Conservation (phyloP, 2,113 vertebrate genomes). For the Cryptomyrus ogoouensis region DNA sequence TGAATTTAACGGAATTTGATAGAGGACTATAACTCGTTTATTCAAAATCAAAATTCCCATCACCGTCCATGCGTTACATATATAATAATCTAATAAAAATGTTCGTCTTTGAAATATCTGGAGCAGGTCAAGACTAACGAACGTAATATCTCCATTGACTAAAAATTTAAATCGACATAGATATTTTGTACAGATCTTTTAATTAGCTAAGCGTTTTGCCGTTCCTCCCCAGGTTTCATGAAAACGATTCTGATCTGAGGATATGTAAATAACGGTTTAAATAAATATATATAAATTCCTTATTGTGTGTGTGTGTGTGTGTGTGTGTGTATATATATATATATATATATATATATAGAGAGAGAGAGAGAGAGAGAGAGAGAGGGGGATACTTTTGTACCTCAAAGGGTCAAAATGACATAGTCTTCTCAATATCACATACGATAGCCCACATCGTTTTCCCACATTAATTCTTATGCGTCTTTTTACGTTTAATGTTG, state of each 20-base stretch:
- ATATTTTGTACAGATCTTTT: not conserved
- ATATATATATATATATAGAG: no score
- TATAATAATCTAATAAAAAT: not conserved
- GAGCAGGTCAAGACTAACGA: not conserved
- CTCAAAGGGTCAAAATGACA: not conserved
- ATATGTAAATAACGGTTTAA: not conserved
- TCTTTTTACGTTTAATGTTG: no score
- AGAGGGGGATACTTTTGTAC: not conserved
- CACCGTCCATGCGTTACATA: not conserved
- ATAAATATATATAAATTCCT: not conserved
- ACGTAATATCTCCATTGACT: not conserved
- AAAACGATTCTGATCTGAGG: not conserved
- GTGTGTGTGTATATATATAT: no score
- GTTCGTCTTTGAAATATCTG: not conserved
- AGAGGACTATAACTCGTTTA: not conserved
- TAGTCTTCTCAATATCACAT: not conserved
- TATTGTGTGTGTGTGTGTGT: no score
- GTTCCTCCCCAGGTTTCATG: not conserved
- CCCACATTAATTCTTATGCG: no score
- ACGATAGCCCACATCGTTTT: not conserved
- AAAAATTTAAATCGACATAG: not conserved
- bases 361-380: no score
- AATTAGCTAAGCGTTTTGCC: not conserved
- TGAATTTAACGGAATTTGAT: not conserved
- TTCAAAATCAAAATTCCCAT: not conserved